phyloP scores from a whole-genome alignment of 2,113 vertebrate species.

The Mustelus asterias region DNA sequence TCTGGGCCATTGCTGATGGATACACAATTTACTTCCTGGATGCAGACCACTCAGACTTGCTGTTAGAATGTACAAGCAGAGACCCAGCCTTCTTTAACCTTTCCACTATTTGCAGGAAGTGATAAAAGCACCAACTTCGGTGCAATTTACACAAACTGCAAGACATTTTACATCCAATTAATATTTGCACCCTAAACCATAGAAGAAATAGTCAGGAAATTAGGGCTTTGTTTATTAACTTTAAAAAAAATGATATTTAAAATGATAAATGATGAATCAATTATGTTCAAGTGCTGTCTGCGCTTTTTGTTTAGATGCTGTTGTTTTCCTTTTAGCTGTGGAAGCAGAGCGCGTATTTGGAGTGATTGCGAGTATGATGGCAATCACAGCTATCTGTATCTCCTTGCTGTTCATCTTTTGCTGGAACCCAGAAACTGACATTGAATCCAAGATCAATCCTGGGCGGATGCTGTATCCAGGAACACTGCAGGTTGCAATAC shows the following conservation, averaged over 20 bases:
- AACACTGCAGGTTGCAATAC: slow-evolving; percentile 59
- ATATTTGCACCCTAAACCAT: background rate
- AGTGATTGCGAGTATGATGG: slow-evolving; percentile 58
- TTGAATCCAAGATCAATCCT: slow-evolving; percentile 55
- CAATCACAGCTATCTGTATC: slow-evolving; percentile 51
- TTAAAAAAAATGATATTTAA: background rate
- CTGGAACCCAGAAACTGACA: slow-evolving; percentile 65
- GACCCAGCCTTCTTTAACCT: no score
- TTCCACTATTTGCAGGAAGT: background rate
- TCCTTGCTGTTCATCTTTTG: slow-evolving; percentile 64
- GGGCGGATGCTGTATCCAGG: slow-evolving; percentile 58
- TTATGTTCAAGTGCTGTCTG: background rate
- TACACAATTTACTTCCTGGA: background rate
- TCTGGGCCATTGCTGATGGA: no score
- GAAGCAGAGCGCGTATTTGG: slow-evolving; percentile 58
- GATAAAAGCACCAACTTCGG: background rate
- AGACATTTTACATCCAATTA: background rate
- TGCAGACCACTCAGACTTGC: background rate
- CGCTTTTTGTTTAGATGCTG: background rate
- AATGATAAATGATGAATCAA: background rate
- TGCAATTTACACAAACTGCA: background rate
- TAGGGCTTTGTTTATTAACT: background rate
- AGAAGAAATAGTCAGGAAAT: background rate
- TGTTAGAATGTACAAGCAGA: no score
- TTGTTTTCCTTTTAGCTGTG: slow-evolving; percentile 45